These are phyloP conservation scores for Trematomus loennbergii DNA, from an alignment of 2,113 vertebrate genomes.

Conservation along the genomic window DNA sequence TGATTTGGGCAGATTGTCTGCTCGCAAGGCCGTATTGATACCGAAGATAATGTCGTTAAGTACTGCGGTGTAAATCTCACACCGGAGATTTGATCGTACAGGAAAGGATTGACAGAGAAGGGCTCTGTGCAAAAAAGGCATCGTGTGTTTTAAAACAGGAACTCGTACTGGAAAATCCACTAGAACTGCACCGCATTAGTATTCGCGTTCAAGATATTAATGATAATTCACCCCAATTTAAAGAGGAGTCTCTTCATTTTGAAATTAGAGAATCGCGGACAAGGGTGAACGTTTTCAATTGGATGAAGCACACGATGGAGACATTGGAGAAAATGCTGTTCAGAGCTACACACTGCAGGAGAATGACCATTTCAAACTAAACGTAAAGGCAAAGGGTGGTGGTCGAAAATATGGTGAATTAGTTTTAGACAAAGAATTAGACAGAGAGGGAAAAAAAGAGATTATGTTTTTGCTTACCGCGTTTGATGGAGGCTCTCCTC, in stretches of 20 bases:
- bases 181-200: conserved; percentile 74
- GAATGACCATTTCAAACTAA: conserved; percentile 78
- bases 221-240: conserved; percentile 78
- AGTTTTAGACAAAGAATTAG: conserved; percentile 67
- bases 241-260: conserved; percentile 53
- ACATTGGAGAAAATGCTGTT: conserved; percentile 82
- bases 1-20: conserved; percentile 55
- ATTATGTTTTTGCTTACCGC: conserved; percentile 35
- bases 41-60: conserved; percentile 25
- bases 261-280: conserved; percentile 75
- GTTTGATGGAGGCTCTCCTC: too few relatives aligned
- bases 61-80: conserved; percentile 68
- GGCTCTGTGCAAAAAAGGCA: conserved; percentile 70
- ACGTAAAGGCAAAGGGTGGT: conserved; percentile 65
- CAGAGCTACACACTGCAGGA: conserved; percentile 78
- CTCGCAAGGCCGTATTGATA: too few relatives aligned
- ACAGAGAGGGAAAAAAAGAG: conserved; percentile 61
- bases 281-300: conserved; percentile 77
- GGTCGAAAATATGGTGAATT: conserved; percentile 75
- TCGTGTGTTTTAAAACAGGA: conserved; percentile 81
- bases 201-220: conserved; percentile 84
- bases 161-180: conserved; percentile 78
- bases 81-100: conserved; percentile 74
- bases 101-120: conserved; percentile 82
- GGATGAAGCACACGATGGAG: conserved; percentile 80